Percentiles rank a stretch among this genome's conserved stretches.
phyloP scores from a whole-genome alignment of 1,140 invertebrate species.

The Theocolax elegans region DNA sequence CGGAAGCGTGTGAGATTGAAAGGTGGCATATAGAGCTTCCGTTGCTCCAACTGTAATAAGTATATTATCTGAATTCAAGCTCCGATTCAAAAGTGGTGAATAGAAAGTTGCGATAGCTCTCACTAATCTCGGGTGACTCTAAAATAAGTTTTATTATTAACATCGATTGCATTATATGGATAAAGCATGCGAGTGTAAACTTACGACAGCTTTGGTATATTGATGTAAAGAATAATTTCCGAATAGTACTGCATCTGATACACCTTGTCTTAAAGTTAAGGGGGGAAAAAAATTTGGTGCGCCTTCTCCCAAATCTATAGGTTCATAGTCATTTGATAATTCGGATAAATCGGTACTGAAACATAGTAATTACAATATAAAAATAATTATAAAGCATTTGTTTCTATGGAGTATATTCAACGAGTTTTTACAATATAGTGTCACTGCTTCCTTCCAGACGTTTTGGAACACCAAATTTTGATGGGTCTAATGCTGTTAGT shows the following conservation, averaged over 20 bases:
- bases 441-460: too few species aligned
- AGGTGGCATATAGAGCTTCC: constrained; percentile 85
- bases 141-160: too few species aligned
- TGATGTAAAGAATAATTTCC: constrained; percentile 87
- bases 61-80: constrained; percentile 4
- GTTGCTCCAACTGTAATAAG: constrained; percentile 80
- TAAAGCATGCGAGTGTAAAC: too few species aligned
- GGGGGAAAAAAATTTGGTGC: constrained; percentile 95
- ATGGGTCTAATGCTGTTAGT: too few species aligned
- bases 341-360: not conserved
- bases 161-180: too few species aligned
- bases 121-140: constrained; percentile 1
- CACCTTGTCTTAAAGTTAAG: constrained; percentile 81
- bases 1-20: constrained; percentile 84
- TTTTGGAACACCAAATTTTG: too few species aligned
- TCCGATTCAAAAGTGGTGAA: constrained; percentile 1
- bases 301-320: constrained; percentile 95
- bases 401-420: too few species aligned
- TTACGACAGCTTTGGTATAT: constrained; percentile 89
- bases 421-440: too few species aligned
- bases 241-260: constrained; percentile 75
- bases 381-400: too few species aligned
- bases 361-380: too few species aligned
- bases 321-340: constrained; percentile 66
- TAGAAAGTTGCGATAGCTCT: not conserved